phyloP scores from a whole-genome alignment of 2,797 vertebrate genomes.

The Bovichtus diacanthus region DNA sequence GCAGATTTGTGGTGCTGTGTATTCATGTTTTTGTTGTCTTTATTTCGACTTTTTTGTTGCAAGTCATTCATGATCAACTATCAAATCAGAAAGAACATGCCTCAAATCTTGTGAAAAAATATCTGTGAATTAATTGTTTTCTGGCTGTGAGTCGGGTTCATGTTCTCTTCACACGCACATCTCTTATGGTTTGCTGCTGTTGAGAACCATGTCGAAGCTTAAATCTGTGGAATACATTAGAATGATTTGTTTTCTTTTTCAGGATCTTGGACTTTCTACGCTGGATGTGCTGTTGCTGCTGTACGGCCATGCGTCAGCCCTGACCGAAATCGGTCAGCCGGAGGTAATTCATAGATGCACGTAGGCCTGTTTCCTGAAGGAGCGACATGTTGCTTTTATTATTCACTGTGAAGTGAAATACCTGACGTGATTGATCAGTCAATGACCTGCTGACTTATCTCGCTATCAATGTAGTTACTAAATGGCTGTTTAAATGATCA shows the following conservation, averaged over 20 bases:
- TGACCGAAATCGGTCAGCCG: constrained; percentile 90
- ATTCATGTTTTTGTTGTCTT: background rate
- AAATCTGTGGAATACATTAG: background rate
- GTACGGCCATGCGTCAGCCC: constrained; percentile 89
- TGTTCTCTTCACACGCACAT: background rate
- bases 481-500: too few relatives aligned
- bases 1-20: background rate
- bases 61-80: background rate
- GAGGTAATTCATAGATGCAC: constrained; percentile 82
- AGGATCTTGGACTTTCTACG: constrained; percentile 86
- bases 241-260: constrained; percentile 20
- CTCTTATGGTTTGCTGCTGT: background rate
- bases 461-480: too few relatives aligned
- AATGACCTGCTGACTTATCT: too few relatives aligned
- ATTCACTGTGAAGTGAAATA: too few relatives aligned
- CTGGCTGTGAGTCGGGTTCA: background rate
- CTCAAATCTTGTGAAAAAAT: background rate
- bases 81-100: background rate
- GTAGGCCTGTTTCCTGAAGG: background rate
- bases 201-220: background rate
- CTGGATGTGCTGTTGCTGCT: constrained; percentile 88
- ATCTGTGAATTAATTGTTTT: background rate
- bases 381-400: too few relatives aligned
- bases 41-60: background rate
- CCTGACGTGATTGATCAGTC: too few relatives aligned